Conservation (phyloP, 2,888 invertebrate genomes). For the Hyposoter didymator region DNA sequence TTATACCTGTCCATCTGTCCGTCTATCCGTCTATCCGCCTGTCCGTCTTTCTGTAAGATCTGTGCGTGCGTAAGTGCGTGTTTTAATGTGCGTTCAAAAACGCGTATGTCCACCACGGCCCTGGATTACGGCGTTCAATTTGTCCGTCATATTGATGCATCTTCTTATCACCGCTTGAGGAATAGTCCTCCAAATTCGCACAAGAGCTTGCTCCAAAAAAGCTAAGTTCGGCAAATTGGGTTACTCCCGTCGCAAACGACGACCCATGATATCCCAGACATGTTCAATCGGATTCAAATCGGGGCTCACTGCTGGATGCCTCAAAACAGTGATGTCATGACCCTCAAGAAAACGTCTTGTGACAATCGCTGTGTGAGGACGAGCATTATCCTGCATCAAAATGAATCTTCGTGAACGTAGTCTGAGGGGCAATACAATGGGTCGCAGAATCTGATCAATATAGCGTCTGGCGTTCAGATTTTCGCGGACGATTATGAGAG, state of each 20-base stretch:
- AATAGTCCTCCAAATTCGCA: background rate
- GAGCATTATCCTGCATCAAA: constrained; percentile 66
- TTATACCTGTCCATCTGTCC: too few relatives aligned
- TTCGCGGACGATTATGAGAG: constrained; percentile 51
- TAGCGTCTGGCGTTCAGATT: constrained; percentile 58
- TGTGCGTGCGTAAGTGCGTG: constrained; percentile 2
- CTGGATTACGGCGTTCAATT: too few relatives aligned
- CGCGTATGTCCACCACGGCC: too few relatives aligned
- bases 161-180: too few relatives aligned
- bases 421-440: constrained; percentile 28
- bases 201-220: constrained; percentile 28
- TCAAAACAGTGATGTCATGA: constrained; percentile 34
- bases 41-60: too few relatives aligned
- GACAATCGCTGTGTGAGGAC: constrained; percentile 50
- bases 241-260: constrained; percentile 46
- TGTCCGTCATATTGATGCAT: too few relatives aligned
- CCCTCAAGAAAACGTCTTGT: constrained; percentile 51
- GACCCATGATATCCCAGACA: constrained; percentile 4
- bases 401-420: constrained; percentile 43
- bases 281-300: constrained; percentile 49
- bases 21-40: too few relatives aligned
- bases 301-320: constrained; percentile 49
- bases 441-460: constrained; percentile 37
- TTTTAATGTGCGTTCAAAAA: background rate
- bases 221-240: constrained; percentile 29